Conservation (phyloP, 2,113 vertebrate genomes). For the Tricholaema leucomelas region DNA sequence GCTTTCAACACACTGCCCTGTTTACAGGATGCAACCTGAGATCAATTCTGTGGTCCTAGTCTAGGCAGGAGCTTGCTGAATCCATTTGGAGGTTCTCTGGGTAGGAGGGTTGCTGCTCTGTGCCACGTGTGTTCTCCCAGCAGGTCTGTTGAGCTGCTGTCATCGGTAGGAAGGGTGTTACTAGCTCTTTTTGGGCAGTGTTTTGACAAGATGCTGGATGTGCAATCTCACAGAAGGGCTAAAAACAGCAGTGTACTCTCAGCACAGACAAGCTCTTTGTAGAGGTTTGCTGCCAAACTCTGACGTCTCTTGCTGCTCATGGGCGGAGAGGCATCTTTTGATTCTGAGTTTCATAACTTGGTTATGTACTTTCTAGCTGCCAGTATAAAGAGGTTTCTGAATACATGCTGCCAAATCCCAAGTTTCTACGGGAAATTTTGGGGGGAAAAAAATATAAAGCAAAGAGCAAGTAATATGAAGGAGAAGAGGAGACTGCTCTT, state of each 20-base stretch:
- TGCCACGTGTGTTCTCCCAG: not conserved
- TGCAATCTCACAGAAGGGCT: not conserved
- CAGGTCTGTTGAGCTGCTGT: not conserved
- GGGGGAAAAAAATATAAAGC: not conserved
- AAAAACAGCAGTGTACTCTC: not conserved
- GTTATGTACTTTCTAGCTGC: not conserved
- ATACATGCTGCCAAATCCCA: not conserved
- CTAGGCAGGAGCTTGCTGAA: accelerated
- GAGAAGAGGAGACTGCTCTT: not conserved
- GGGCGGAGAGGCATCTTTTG: not conserved
- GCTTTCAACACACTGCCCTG: not conserved
- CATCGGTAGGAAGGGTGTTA: not conserved
- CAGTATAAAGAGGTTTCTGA: not conserved
- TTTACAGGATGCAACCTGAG: not conserved
- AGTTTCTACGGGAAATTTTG: not conserved
- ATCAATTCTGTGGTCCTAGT: not conserved
- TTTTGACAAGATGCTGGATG: slow-evolving; percentile 17
- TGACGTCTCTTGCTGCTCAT: not conserved
- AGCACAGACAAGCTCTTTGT: not conserved
- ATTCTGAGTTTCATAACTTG: not conserved
- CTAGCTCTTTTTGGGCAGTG: not conserved
- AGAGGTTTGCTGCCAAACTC: not conserved
- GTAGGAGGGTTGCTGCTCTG: not conserved
- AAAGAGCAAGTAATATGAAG: not conserved
- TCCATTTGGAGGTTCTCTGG: not conserved